Conservation (phyloP, 2,797 vertebrate species). For the Chloroceryle amazona region DNA sequence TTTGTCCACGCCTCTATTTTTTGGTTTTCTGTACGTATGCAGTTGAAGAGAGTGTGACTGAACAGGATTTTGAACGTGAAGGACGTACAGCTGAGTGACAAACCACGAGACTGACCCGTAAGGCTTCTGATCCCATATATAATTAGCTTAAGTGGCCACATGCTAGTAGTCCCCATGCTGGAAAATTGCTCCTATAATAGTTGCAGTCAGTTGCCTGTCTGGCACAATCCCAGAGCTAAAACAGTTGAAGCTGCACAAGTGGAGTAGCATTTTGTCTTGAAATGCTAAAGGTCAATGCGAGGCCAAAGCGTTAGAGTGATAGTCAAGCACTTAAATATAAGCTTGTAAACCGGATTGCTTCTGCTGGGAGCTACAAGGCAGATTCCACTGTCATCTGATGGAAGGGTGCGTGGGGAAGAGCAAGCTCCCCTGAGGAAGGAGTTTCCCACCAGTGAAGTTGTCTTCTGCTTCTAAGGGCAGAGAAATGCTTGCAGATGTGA, state of each 20-base stretch:
- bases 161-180: conserved; percentile 51
- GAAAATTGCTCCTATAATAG: conserved; percentile 12
- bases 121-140: conserved; percentile 11
- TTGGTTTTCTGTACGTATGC: not conserved
- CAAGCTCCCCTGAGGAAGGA: not conserved
- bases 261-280: not conserved
- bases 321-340: conserved; percentile 15
- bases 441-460: not conserved
- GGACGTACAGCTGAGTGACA: not conserved
- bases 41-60: not conserved
- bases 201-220: conserved; percentile 33
- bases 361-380: not conserved
- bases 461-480: not conserved
- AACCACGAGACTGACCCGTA: not conserved
- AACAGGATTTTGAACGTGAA: conserved; percentile 3
- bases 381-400: not conserved
- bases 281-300: conserved; percentile 20
- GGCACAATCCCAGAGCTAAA: conserved; percentile 36
- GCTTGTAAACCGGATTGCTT: conserved; percentile 37
- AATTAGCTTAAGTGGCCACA: conserved; percentile 63
- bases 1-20: not conserved
- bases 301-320: not conserved
- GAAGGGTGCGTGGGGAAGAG: not conserved
- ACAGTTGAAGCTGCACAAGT: not conserved
- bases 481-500: not conserved